A percentile compares a stretch with the other conserved stretches of the same genome.
These are phyloP conservation scores for Dryomyza anilis DNA, from an alignment of 2,888 invertebrate species.

Conservation along the genomic window DNA sequence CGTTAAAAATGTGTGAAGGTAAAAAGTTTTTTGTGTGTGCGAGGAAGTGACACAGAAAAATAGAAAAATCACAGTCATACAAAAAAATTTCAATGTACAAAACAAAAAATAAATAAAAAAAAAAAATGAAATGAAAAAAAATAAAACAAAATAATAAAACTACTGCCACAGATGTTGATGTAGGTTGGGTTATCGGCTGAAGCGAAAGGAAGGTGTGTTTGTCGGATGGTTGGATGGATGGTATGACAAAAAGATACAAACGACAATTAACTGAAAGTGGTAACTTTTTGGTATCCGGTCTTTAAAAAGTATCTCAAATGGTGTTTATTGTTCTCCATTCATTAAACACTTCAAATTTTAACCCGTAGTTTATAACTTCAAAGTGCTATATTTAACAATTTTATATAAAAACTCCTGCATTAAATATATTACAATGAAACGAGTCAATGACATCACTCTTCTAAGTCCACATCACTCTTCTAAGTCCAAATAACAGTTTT, in stretches of 20 bases:
- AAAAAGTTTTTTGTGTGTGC: not conserved
- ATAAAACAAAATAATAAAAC: not conserved
- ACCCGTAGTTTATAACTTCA: too few species aligned
- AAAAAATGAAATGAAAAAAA: not conserved
- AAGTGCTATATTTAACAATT: too few species aligned
- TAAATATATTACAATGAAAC: too few species aligned
- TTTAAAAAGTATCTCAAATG: too few species aligned
- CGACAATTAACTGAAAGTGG: not conserved
- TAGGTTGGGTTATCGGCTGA: not conserved
- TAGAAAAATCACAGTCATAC: not conserved
- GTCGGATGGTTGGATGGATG: not conserved
- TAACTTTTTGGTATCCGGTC: too few species aligned
- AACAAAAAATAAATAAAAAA: not conserved
- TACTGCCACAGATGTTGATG: not conserved
- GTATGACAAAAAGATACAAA: not conserved
- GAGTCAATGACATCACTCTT: too few species aligned
- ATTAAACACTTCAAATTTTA: too few species aligned
- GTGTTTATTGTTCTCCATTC: too few species aligned
- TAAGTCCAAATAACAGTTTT: too few species aligned
- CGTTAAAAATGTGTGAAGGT: slow-evolving; percentile 1
- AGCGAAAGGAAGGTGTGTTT: not conserved
- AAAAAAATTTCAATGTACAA: too few species aligned
- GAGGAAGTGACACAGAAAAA: slow-evolving; percentile 6
- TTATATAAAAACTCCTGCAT: too few species aligned
- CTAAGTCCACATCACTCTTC: too few species aligned